Evolutionary conservation across 2,888 invertebrate genomes (phyloP), one percentile per base, ranked within the genome.

Genomic region (Drosophila kambysellisi): DNA sequence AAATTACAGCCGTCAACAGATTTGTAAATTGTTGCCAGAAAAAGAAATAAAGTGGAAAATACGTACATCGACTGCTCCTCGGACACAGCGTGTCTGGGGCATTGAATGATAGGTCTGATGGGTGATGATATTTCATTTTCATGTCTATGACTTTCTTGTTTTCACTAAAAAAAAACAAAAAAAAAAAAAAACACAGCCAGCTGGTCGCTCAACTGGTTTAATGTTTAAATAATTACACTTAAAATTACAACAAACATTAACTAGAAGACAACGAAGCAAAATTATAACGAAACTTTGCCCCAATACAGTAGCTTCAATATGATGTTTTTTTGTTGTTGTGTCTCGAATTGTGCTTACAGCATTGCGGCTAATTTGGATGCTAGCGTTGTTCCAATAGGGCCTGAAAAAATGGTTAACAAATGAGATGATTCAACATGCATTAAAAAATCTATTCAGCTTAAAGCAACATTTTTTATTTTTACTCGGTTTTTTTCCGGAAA

Each of bases 221-320:
- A 88, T 88, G 90, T 74, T 89, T 81, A 89, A 88, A 90, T 88
- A 88, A 88, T 90, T 90, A 89, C 80, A 78, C 70, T 61, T 68
- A 77, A 84, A 79, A 80, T 70, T 78, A 82, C 75, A 74, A 78
- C 48, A 68, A 78, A 71, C 57, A 62, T 69, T 56, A 65, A 69
- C 68, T 67, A 62, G 46, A 70, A 61, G 64, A 67, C 68, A 63
- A 53, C 46, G 65, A 67, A 39, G 37, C 54, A 46, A 51, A 70
- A 81, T 81, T 81, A 81, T 76, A 87, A 76, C 63, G 58, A 83
- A 77, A 75, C 88, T 68, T 43, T 72, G 50, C 64, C 51, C 61
- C 61, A 56, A 30, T 51, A 65, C 54, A 64, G 50, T 50, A 67
- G 58, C 74, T 58, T 48, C 53, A 76, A 76, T 67, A 56, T 67